Evolutionary conservation across 2,113 vertebrate genomes (phyloP).

Genomic region (Podarcis muralis): DNA sequence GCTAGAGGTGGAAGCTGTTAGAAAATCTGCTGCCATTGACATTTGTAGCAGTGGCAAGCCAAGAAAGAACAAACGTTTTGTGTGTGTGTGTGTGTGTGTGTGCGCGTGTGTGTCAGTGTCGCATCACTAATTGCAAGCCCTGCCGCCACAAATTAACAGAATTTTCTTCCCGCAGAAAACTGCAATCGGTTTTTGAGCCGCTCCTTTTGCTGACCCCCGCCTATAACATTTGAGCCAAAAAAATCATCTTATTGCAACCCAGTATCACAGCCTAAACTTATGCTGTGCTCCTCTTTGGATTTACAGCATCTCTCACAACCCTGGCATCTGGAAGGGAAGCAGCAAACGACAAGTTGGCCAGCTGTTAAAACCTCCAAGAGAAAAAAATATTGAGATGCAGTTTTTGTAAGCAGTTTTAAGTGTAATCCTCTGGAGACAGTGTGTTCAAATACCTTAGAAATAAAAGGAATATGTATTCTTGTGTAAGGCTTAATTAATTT

Average conservation of each 20-base stretch:
- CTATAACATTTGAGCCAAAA: background rate
- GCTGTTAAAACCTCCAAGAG: no score
- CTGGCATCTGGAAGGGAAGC: background rate
- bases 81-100: background rate
- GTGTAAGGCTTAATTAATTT: conserved; percentile 99
- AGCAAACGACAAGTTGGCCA: background rate
- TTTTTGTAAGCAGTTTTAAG: background rate
- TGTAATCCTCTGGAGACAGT: background rate
- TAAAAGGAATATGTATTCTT: conserved; percentile 99
- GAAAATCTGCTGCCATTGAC: background rate
- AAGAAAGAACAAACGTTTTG: background rate
- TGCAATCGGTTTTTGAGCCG: background rate
- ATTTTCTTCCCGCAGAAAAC: background rate
- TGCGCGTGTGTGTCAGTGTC: background rate
- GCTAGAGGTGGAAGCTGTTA: background rate
- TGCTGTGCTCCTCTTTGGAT: background rate
- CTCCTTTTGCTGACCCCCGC: background rate
- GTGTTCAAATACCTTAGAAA: conserved; percentile 91
- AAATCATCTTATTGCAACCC: background rate
- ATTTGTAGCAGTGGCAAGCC: background rate
- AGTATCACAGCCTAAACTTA: background rate
- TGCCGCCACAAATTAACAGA: background rate
- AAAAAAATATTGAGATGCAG: background rate
- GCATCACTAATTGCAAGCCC: background rate
- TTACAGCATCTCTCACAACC: background rate